Percentiles rank a stretch among this genome's conserved stretches.
These are phyloP conservation scores for Chaenogobius annularis DNA, from an alignment of 2,113 vertebrate genomes.

Conservation along the genomic window DNA sequence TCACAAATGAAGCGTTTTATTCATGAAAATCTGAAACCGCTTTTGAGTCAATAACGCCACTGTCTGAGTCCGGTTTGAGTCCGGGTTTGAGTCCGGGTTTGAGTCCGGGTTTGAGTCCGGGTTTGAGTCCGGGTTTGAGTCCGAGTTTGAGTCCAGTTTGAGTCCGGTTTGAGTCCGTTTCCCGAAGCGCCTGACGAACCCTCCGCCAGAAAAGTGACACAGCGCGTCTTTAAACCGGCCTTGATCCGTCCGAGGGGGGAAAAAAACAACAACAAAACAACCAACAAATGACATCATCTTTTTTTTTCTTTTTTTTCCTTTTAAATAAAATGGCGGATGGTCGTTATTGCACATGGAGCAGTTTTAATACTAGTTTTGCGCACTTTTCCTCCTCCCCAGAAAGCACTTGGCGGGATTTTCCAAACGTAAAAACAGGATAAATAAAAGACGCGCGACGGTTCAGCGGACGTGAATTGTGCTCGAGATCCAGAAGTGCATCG, in stretches of 20 bases:
- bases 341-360: conserved; percentile 79
- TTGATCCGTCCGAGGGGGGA: conserved; percentile 34
- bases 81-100: no score
- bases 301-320: no score
- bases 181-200: background rate
- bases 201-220: background rate
- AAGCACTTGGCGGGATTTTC: conserved; percentile 52
- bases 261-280: conserved; percentile 17
- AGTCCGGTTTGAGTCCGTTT: no score
- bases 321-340: conserved; percentile 70
- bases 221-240: conserved; percentile 17
- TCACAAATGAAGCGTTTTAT: no score
- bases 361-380: conserved; percentile 67
- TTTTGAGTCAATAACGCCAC: no score
- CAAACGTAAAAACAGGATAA: background rate
- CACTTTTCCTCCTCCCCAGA: conserved; percentile 28
- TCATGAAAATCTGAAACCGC: no score
- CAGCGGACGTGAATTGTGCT: conserved; percentile 70
- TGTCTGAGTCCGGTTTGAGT: no score
- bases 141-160: no score
- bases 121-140: no score
- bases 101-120: no score
- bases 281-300: conserved; percentile 22
- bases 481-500: conserved; percentile 75
- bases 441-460: background rate